Evolutionary conservation across 1,140 invertebrate genomes (phyloP).

Genomic region (Neelides sp.): DNA sequence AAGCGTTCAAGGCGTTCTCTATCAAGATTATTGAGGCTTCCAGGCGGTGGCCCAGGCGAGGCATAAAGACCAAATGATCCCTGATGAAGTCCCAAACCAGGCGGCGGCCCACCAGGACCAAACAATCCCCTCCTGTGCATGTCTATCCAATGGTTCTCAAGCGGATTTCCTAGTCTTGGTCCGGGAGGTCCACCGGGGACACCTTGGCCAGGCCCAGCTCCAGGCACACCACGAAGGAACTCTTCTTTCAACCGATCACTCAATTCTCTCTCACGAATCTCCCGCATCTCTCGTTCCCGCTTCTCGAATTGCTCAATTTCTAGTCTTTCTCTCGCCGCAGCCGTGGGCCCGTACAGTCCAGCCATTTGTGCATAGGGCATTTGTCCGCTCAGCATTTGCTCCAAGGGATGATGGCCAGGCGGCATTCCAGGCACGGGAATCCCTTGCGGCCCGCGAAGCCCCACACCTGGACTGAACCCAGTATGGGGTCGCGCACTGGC

Average conservation of each 20-base stretch:
- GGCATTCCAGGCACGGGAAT: constrained; percentile 35
- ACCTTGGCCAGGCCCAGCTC: constrained; percentile 37
- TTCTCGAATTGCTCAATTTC: constrained; percentile 53
- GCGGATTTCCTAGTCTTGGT: constrained; percentile 46
- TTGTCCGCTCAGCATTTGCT: constrained; percentile 48
- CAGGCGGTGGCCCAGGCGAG: constrained; percentile 37
- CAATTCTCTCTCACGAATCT: constrained; percentile 68
- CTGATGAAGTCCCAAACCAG: constrained; percentile 33
- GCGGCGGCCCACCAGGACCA: constrained; percentile 32
- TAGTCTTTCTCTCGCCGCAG: constrained; percentile 34
- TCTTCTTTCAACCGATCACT: constrained; percentile 72
- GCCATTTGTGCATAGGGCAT: constrained; percentile 51
- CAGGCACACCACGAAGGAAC: constrained; percentile 49
- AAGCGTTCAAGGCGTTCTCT: constrained; percentile 69
- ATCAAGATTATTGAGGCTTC: constrained; percentile 64
- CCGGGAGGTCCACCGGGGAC: constrained; percentile 37
- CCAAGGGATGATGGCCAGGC: constrained; percentile 53
- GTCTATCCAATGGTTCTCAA: constrained; percentile 85
- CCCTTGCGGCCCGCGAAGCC: no score
- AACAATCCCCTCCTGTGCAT: constrained; percentile 54
- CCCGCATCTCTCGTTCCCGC: constrained; percentile 66
- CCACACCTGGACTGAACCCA: constrained; percentile 59
- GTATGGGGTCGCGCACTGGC: constrained; percentile 78
- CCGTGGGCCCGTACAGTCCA: constrained; percentile 61
- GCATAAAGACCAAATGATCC: constrained; percentile 34